Evolutionary conservation across 2,113 vertebrate genomes (phyloP).

Genomic region (Clupea harengus): DNA sequence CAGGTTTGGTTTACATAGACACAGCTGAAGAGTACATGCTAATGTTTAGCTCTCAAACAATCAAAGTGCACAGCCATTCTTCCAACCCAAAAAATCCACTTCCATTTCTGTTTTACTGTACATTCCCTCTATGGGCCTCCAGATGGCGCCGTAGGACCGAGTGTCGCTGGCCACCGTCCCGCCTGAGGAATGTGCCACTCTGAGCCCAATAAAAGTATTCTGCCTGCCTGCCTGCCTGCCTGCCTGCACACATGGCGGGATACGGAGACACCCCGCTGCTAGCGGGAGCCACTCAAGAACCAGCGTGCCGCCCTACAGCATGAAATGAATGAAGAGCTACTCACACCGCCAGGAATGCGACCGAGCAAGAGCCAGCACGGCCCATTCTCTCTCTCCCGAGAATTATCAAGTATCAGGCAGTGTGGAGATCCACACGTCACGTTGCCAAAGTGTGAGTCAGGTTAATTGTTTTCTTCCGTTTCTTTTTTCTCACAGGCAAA

Average conservation of each 20-base stretch:
- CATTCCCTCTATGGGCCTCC: slow-evolving; percentile 33
- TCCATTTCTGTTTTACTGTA: neutral
- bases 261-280: neutral
- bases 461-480: neutral
- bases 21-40: no score
- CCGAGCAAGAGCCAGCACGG: neutral
- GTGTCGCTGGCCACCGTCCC: neutral
- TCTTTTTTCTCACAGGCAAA: neutral
- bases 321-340: neutral
- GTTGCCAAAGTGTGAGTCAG: neutral
- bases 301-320: neutral
- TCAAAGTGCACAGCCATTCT: neutral
- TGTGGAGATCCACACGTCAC: neutral
- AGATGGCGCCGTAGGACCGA: slow-evolving; percentile 44
- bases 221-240: neutral
- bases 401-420: neutral
- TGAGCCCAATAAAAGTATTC: neutral
- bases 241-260: neutral
- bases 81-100: neutral
- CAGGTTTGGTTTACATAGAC: neutral
- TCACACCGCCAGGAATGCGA: neutral
- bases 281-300: neutral
- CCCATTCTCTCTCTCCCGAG: neutral
- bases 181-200: neutral
- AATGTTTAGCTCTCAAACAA: no score